Conservation (phyloP, 2,888 invertebrate genomes). For the Spisula subtruncata region DNA sequence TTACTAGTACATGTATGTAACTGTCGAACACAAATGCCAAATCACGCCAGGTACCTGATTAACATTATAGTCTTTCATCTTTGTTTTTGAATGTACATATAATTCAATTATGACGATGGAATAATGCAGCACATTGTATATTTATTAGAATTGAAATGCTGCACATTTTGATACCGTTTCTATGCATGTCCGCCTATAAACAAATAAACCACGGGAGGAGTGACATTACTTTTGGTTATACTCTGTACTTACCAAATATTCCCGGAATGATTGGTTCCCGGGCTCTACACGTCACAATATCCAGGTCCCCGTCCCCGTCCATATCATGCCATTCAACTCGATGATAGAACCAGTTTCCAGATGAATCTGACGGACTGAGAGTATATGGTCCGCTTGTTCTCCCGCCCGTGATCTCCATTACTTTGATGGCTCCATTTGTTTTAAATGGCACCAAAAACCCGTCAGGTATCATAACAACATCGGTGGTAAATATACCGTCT, state of each 20-base stretch:
- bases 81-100: too few relatives aligned
- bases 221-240: too few relatives aligned
- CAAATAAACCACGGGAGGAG: too few relatives aligned
- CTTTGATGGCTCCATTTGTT: constrained; percentile 71
- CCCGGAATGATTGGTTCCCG: constrained; percentile 70
- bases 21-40: too few relatives aligned
- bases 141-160: too few relatives aligned
- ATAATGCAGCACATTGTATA: too few relatives aligned
- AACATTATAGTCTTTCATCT: too few relatives aligned
- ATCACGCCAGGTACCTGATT: too few relatives aligned
- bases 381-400: constrained; percentile 63
- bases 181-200: too few relatives aligned
- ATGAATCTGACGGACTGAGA: constrained; percentile 56
- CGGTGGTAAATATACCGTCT: constrained; percentile 56
- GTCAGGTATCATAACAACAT: constrained; percentile 73
- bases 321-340: constrained; percentile 78
- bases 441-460: constrained; percentile 79
- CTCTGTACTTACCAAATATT: constrained; percentile 51
- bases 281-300: constrained; percentile 78
- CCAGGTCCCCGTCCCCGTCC: constrained; percentile 79
- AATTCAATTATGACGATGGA: too few relatives aligned
- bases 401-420: constrained; percentile 66
- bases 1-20: too few relatives aligned
- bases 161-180: too few relatives aligned
- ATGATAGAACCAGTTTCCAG: constrained; percentile 78